Evolutionary conservation across 2,888 invertebrate species (phyloP).

Genomic region (Microctonus aethiopoides): DNA sequence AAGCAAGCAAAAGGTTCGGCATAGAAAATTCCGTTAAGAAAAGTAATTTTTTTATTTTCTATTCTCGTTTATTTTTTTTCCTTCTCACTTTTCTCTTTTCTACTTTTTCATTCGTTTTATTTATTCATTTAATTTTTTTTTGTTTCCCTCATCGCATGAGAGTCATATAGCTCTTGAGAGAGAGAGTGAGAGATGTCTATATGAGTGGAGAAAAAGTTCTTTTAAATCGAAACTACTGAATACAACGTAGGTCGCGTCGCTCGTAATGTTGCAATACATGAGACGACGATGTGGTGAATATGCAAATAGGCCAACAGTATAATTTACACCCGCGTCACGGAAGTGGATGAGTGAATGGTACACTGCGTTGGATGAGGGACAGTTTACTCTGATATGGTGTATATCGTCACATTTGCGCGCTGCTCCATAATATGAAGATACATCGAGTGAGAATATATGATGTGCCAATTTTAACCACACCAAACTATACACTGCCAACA

Average conservation of each 20-base stretch:
- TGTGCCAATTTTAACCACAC: conserved; percentile 7
- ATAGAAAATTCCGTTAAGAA: neutral
- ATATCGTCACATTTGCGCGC: neutral
- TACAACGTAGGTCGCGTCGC: conserved; percentile 36
- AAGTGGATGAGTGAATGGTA: conserved; percentile 33
- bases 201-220: neutral
- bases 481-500: too few relatives aligned
- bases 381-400: neutral
- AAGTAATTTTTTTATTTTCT: conserved; percentile 22
- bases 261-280: conserved; percentile 38
- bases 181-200: neutral
- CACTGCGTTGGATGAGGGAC: conserved; percentile 1
- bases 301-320: conserved; percentile 63
- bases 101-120: conserved; percentile 11
- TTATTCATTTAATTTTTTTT: neutral
- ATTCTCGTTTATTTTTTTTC: conserved; percentile 28
- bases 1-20: neutral
- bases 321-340: conserved; percentile 60
- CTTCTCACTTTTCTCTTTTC: conserved; percentile 17
- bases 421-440: neutral
- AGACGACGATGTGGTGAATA: conserved; percentile 41
- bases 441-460: conserved; percentile 2
- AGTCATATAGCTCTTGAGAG: conserved; percentile 37
- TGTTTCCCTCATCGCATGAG: conserved; percentile 40
- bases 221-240: conserved; percentile 44